Base-by-base conservation (phyloP, 2,797 vertebrate species). In the Coendou prehensilis region DNA sequence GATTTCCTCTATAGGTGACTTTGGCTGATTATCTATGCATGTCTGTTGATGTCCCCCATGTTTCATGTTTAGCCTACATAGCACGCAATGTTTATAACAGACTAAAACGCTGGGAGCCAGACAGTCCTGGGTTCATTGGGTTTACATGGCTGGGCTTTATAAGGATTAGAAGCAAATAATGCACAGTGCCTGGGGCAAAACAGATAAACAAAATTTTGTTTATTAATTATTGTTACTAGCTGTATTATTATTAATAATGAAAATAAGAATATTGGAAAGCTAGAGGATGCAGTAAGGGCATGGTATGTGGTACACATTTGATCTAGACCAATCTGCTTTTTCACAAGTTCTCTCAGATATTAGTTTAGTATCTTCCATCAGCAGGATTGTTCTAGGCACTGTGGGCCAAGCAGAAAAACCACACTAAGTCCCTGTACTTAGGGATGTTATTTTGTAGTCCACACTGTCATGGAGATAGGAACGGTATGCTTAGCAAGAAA, bases 111-210 rank as follows among this genome's bases (percentile, higher is more conserved):
- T 45, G n/a, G 90, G 37, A 95, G 71, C 61, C 67, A 85, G 78
- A 52, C 26, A 91, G 89, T 82, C 76, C 87, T 54, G 61, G 59
- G 64, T n/a, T 93, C 82, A 61, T 20, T 88, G 52, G 67, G 50
- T 95, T 97, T 95, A 84, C 69, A 87, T 69, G 86, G 88, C 90
- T 95, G 82, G 41, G 41, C 89, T 94, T 95, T 97, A 69, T 80
- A 87, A 92, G 23, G 47, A 93, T 86, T 95, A 92, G 79, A 94
- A 57, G 67, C 78, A 96, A 93, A 93, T 61, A 85, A 85, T 76
- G 61, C 50, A 81, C 26, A 82, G 52, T 79, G 54, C 78, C 64
- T 96, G 54, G 83, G 41, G 93, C 41, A 88, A 93, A 95, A 96
- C 57, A 95, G n/a, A 83, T 52, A 96, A 84, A 28, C 10, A 61